phyloP scores from a whole-genome alignment of 2,888 invertebrate genomes.

The Orthosia incerta region DNA sequence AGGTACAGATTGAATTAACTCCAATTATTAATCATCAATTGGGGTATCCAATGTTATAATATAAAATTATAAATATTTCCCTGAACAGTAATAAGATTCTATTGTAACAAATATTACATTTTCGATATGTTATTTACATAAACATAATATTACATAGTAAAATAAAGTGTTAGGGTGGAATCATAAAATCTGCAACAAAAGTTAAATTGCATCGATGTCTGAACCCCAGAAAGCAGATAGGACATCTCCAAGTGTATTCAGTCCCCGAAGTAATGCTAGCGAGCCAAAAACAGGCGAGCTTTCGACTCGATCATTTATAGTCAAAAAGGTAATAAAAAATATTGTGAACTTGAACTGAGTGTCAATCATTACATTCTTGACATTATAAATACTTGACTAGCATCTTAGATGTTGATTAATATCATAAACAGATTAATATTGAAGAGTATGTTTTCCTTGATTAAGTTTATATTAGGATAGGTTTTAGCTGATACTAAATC shows the following conservation, averaged over 20 bases:
- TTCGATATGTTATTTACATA: conserved; percentile 11
- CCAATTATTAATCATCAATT: background rate
- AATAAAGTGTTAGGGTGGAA: background rate
- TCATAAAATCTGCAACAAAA: background rate
- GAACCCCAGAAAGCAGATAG: background rate
- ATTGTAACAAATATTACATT: conserved; percentile 8
- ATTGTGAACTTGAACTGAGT: no score
- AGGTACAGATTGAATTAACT: conserved; percentile 4
- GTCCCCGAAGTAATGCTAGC: background rate
- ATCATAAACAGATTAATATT: conserved; percentile 15
- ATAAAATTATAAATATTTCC: background rate
- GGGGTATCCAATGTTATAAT: background rate
- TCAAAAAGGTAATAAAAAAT: background rate
- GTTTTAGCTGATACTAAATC: conserved; percentile 27
- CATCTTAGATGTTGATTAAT: conserved; percentile 3
- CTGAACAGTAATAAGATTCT: conserved; percentile 9
- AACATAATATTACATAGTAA: background rate
- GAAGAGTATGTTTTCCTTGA: conserved; percentile 33
- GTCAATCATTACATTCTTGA: conserved; percentile 1
- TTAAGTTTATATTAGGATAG: conserved; percentile 47
- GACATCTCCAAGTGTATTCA: background rate
- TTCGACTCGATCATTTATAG: background rate
- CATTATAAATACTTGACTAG: conserved; percentile 25
- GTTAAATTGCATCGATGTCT: background rate
- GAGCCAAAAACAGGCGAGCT: background rate